phyloP scores from a whole-genome alignment of 30 jellyfish, hydroid and myxozoan genomes.

The Haliclystus octoradiatus region DNA sequence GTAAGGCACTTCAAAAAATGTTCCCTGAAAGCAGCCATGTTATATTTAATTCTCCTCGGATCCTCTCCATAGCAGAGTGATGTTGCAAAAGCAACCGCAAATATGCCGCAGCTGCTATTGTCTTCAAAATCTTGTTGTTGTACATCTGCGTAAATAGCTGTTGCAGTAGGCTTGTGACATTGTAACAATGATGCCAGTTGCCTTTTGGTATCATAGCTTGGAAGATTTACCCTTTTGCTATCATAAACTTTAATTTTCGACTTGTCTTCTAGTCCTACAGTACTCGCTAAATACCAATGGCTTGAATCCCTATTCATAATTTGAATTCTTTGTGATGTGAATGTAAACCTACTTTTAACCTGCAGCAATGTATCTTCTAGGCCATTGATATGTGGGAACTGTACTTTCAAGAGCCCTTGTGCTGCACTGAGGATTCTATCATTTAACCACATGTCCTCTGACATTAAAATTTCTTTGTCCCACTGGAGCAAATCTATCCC shows the following conservation, averaged over 20 bases:
- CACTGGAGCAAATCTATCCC: constrained; percentile 3
- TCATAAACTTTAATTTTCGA: background rate
- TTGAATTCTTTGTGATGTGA: too few species aligned
- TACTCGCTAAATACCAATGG: too few species aligned
- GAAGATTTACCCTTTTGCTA: background rate
- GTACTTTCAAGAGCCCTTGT: constrained; percentile 8
- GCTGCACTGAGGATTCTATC: constrained; percentile 11
- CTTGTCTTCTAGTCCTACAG: background rate
- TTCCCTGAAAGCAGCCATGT: constrained; percentile 5
- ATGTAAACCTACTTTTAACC: too few species aligned
- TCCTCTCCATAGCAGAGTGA: background rate
- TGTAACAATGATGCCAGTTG: background rate
- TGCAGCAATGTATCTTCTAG: background rate
- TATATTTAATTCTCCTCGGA: constrained; percentile 15
- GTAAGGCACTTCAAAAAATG: too few species aligned
- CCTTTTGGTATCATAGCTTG: background rate
- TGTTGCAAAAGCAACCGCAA: constrained; percentile 17
- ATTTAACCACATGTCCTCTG: constrained; percentile 3
- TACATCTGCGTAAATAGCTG: constrained; percentile 4
- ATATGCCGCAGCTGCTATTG: constrained; percentile 28
- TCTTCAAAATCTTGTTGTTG: constrained; percentile 27
- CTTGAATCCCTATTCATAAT: too few species aligned
- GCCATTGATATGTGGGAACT: constrained; percentile 11
- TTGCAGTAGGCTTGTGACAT: background rate
- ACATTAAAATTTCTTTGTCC: constrained; percentile 6